Evolutionary conservation across 2,113 vertebrate species (phyloP).

Genomic region (Etia nguti): DNA sequence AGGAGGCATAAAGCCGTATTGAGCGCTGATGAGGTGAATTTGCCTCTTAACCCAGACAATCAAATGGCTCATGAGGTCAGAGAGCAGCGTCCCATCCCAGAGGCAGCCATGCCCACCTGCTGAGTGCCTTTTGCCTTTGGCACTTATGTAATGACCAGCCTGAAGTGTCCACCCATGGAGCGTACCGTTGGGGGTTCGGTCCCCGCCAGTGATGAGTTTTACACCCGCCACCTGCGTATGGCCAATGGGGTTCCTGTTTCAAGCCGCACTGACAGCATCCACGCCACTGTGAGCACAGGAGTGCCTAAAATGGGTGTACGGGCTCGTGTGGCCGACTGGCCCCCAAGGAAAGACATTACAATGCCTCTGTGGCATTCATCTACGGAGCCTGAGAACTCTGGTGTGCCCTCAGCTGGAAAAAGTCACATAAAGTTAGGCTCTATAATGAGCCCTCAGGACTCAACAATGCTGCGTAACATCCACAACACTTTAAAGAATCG

Average conservation of each 20-base stretch:
- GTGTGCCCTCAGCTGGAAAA: constrained; percentile 26
- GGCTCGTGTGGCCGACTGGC: constrained; percentile 94
- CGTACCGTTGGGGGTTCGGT: constrained; percentile 80
- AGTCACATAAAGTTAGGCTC: constrained; percentile 74
- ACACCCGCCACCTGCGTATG: constrained; percentile 85
- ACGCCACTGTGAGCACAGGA: constrained; percentile 81
- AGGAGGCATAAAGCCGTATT: constrained; percentile 18
- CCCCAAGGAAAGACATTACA: constrained; percentile 85
- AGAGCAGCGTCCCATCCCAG: constrained; percentile 12
- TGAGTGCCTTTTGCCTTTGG: constrained; percentile 64
- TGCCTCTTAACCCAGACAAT: constrained; percentile 17
- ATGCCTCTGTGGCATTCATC: constrained; percentile 49
- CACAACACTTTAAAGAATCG: constrained; percentile 88
- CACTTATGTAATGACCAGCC: constrained; percentile 86
- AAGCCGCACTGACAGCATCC: constrained; percentile 80
- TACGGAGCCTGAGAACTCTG: constrained; percentile 48
- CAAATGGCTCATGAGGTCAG: constrained; percentile 52
- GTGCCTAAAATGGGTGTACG: constrained; percentile 97
- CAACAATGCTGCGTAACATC: constrained; percentile 90
- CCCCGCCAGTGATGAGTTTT: constrained; percentile 89
- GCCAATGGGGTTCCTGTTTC: constrained; percentile 82
- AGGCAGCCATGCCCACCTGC: constrained; percentile 54
- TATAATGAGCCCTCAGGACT: constrained; percentile 84
- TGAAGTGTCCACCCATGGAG: constrained; percentile 88
- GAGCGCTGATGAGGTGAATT: constrained; percentile 19